Base-by-base conservation (phyloP, 2,113 vertebrate genomes). In the Ancistrus triradiatus region DNA sequence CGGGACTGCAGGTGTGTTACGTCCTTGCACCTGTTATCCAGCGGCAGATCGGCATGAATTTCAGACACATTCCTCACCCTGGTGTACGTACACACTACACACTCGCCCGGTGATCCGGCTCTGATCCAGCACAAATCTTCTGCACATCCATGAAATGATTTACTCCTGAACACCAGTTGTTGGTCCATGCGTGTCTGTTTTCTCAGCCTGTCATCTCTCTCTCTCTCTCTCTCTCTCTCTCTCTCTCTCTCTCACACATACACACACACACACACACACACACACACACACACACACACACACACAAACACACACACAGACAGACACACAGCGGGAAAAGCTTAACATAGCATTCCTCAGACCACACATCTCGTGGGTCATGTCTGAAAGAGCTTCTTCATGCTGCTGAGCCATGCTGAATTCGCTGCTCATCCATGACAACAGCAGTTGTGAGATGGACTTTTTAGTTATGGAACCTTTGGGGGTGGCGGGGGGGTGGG, bases 341-440 rank as follows among this genome's bases (percentile, higher is more conserved):
- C 69, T 73, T 80, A 61, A 65, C 67, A 81, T 77, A 74, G 76
- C 73, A 81, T 76, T 81, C 77, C 73, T 63, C 55, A 46, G 87
- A 89, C 87, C 87, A 89, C 87, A 89, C 86, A 87, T 78, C 71
- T 81, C n/a, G 83, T 77, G 38, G 67, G 56, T 75, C 75, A 76
- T 74, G 80, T 70, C 78, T 80, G 81, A 81, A 88, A 87, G 80
- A 76, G 75, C 81, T 86, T 86, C 80, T 87, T 81, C 83, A 84
- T 66, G 79, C 69, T 85, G 74, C 76, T 60, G 21, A 2, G 13
- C 28, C 11, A 11, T 53, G 52, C 19, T 22, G 65, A 69, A 76
- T 68, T 67, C 58, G 68, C 59, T 73, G 55, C 69, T 70, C 57
- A 79, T 82, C 77, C 81, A 75, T 69, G 78, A 74, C 66, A n/a